Conservation (phyloP, 2,888 invertebrate genomes). For the Bedellia somnulentella region DNA sequence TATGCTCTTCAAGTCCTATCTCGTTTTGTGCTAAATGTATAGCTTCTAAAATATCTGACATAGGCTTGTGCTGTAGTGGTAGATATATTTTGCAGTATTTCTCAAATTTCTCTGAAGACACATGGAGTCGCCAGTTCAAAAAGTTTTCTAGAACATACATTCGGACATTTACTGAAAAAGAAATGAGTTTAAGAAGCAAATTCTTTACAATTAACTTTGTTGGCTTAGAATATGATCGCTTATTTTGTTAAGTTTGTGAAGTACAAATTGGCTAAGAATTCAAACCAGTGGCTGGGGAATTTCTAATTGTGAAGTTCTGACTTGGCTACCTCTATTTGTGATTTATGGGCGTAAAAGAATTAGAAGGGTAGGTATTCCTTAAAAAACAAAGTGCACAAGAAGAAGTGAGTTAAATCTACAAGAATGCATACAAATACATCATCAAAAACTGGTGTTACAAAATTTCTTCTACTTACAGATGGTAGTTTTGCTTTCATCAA, state of each 20-base stretch:
- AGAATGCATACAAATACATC: no score
- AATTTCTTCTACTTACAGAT: constrained; percentile 46
- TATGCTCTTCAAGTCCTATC: constrained; percentile 52
- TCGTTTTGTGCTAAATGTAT: constrained; percentile 56
- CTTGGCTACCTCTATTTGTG: no score
- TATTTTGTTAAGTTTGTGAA: no score
- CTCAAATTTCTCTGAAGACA: constrained; percentile 29
- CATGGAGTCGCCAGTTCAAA: constrained; percentile 30
- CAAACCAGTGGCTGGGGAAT: no score
- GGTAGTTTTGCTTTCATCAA: constrained; percentile 24
- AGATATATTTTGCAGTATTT: constrained; percentile 37
- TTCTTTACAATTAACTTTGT: no score
- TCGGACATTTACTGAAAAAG: constrained; percentile 35
- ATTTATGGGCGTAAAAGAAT: no score
- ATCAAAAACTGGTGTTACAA: no score
- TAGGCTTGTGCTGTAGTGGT: constrained; percentile 38
- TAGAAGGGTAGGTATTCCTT: neutral
- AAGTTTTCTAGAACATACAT: constrained; percentile 36
- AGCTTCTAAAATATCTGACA: constrained; percentile 51
- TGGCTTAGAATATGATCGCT: no score
- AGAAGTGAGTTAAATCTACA: no score
- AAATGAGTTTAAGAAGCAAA: constrained; percentile 1
- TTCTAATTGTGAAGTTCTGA: no score
- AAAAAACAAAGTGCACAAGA: no score
- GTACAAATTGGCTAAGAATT: no score